Conservation (phyloP, 2,113 vertebrate species). For the Gyps fulvus region DNA sequence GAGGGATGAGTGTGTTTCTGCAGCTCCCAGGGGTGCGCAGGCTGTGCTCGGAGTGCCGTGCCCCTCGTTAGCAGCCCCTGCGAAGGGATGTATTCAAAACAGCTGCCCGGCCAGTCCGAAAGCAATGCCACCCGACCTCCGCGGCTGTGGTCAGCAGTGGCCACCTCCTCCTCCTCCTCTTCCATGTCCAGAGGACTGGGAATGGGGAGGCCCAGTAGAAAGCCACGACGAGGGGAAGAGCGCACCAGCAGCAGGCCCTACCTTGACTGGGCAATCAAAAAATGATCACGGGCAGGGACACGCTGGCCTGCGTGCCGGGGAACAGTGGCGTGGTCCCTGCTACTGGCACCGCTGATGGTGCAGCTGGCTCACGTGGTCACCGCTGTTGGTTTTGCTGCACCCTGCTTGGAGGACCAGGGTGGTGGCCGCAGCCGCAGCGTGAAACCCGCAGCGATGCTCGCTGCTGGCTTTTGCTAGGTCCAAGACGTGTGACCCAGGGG, state of each 20-base stretch:
- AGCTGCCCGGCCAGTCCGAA: background rate
- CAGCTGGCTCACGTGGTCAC: background rate
- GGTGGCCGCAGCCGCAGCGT: background rate
- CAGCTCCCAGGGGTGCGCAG: background rate
- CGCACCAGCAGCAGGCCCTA: background rate
- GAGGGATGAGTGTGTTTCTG: background rate
- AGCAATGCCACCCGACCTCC: background rate
- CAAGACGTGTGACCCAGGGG: background rate
- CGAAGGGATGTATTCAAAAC: background rate
- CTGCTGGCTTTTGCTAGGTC: background rate
- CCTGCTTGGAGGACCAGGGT: background rate
- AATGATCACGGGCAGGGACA: background rate
- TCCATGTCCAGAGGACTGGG: background rate
- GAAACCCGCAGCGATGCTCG: accelerated
- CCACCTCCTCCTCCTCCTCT: background rate
- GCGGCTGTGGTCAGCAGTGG: background rate
- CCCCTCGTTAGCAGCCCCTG: background rate
- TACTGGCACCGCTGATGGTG: accelerated
- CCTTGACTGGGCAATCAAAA: background rate
- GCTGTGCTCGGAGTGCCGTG: background rate
- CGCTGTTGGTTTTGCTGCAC: background rate
- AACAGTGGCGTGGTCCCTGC: background rate
- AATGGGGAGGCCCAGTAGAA: background rate
- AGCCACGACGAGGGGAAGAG: background rate
- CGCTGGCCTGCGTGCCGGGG: accelerated